Conservation (phyloP, 2,888 invertebrate species). For the Agrilus biguttatus region DNA sequence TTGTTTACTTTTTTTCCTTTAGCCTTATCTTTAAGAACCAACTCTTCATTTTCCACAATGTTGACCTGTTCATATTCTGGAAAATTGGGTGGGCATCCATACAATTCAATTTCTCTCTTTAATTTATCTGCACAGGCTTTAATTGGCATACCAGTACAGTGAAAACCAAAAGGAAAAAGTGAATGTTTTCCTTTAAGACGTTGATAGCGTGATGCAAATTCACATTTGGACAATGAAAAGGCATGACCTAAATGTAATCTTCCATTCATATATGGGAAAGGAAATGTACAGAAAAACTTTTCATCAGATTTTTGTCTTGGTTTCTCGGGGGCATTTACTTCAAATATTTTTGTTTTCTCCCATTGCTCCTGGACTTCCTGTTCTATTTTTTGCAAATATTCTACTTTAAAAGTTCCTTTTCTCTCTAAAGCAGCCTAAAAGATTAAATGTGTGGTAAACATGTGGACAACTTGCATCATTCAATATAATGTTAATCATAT, state of each 20-base stretch:
- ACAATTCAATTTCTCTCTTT: slow-evolving; percentile 81
- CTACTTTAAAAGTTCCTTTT: slow-evolving; percentile 94
- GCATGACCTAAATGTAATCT: slow-evolving; percentile 94
- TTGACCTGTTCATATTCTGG: slow-evolving; percentile 44
- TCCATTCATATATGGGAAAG: slow-evolving; percentile 99
- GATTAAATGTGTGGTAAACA: background rate
- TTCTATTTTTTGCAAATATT: slow-evolving; percentile 83
- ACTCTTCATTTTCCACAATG: slow-evolving; percentile 34
- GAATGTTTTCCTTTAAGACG: slow-evolving; percentile 82
- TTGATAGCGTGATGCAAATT: slow-evolving; percentile 88
- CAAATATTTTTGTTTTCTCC: slow-evolving; percentile 66
- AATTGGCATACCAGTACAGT: slow-evolving; percentile 99
- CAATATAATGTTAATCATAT: background rate
- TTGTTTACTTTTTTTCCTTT: slow-evolving; percentile 69
- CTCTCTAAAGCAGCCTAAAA: slow-evolving; percentile 37
- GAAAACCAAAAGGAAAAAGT: slow-evolving; percentile 95
- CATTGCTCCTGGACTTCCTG: slow-evolving; percentile 72
- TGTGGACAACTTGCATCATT: too few relatives aligned
- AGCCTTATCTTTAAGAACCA: slow-evolving; percentile 65
- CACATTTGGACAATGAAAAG: slow-evolving; percentile 93
- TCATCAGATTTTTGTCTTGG: slow-evolving; percentile 44
- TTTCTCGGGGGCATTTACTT: slow-evolving; percentile 62
- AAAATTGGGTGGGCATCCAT: slow-evolving; percentile 85
- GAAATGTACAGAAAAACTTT: slow-evolving; percentile 90
- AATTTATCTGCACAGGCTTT: slow-evolving; percentile 98